Evolutionary conservation across 2,113 vertebrate genomes (phyloP).

Genomic region (Neolamprologus tretocephalus): DNA sequence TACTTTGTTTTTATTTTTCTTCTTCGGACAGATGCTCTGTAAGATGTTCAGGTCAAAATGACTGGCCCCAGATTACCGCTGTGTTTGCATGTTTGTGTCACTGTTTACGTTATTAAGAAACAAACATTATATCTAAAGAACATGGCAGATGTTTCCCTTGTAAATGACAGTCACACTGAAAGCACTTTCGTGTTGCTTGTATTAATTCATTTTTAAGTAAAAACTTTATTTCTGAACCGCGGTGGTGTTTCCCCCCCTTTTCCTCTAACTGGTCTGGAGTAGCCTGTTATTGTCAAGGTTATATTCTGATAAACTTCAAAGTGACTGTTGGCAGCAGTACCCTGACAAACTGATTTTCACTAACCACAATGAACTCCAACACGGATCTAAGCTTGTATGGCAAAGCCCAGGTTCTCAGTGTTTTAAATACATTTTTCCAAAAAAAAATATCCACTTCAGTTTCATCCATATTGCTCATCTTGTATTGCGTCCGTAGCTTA

Average conservation of each 20-base stretch:
- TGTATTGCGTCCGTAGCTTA: neutral
- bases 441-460: neutral
- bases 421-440: neutral
- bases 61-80: neutral
- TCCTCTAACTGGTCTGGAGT: neutral
- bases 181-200: neutral
- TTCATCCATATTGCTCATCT: neutral
- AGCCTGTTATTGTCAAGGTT: slow-evolving; percentile 8
- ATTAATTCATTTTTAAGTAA: neutral
- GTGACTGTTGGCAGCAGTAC: neutral
- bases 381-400: too few relatives aligned
- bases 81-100: neutral
- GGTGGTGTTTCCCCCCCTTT: accelerated
- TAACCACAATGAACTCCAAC: neutral
- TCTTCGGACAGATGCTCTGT: neutral
- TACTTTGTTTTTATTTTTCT: neutral
- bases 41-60: neutral
- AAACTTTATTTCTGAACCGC: neutral
- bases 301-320: slow-evolving; percentile 2
- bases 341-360: neutral
- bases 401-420: neutral
- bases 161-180: neutral
- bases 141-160: neutral
- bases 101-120: neutral
- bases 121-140: neutral